phyloP scores from a whole-genome alignment of 2,113 vertebrate species.

The Nycticryphes semicollaris region DNA sequence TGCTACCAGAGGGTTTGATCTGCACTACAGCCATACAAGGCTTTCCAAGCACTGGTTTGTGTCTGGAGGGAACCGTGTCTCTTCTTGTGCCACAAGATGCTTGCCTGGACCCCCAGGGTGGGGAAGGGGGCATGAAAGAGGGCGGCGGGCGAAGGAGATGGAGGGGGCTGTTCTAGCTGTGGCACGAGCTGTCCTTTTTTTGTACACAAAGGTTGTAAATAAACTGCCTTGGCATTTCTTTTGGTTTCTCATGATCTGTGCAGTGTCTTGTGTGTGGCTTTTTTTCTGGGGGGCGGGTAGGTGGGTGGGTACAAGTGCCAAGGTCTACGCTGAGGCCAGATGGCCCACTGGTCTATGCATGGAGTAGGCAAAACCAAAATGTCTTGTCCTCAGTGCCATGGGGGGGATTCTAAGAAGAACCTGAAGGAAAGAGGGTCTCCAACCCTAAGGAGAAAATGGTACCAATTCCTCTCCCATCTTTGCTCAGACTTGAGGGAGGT shows the following conservation, averaged over 20 bases:
- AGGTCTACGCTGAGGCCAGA: neutral
- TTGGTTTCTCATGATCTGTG: neutral
- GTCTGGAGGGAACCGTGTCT: neutral
- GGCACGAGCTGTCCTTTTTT: constrained; percentile 45
- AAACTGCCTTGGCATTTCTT: constrained; percentile 67
- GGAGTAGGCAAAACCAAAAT: rapidly evolving
- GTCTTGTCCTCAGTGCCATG: rapidly evolving
- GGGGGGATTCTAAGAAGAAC: neutral
- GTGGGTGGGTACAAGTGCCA: rapidly evolving
- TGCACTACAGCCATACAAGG: neutral
- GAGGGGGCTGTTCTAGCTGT: neutral
- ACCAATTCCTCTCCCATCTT: neutral
- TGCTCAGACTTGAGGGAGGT: neutral
- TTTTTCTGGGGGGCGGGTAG: neutral
- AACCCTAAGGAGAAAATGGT: neutral
- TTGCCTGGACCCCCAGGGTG: rapidly evolving
- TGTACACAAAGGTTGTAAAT: constrained; percentile 65
- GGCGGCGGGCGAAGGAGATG: rapidly evolving
- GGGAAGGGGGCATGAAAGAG: neutral
- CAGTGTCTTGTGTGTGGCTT: neutral
- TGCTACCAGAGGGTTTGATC: neutral
- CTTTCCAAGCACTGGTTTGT: neutral
- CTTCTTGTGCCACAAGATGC: neutral
- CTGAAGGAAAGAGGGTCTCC: neutral
- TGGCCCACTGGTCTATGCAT: neutral